phyloP scores from a whole-genome alignment of 2,797 vertebrate genomes.

The Hemibagrus guttatus region DNA sequence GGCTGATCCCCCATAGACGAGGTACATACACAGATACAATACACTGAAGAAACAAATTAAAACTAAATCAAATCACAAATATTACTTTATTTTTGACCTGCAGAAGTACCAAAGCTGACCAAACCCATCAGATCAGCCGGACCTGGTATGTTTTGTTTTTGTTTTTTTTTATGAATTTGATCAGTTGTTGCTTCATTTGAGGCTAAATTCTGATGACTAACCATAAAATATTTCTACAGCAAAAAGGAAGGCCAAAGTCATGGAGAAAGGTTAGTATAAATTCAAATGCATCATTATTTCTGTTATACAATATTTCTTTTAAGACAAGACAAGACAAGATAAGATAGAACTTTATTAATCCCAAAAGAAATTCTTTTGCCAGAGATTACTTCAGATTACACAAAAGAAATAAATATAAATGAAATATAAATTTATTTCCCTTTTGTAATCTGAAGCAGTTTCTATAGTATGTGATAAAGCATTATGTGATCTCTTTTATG shows the following conservation, averaged over 20 bases:
- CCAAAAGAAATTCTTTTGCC: too few species aligned
- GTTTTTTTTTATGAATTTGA: neutral
- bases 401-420: too few species aligned
- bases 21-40: neutral
- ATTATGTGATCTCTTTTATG: neutral
- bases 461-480: too few species aligned
- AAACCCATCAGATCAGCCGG: constrained; percentile 1
- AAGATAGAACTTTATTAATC: too few species aligned
- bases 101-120: constrained; percentile 28
- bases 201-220: constrained; percentile 1
- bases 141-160: neutral
- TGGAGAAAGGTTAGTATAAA: constrained; percentile 26
- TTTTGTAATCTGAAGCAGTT: too few species aligned
- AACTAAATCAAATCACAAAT: neutral
- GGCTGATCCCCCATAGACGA: constrained; percentile 28
- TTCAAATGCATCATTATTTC: neutral
- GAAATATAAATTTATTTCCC: too few species aligned
- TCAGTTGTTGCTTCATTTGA: neutral
- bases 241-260: neutral
- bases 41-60: neutral
- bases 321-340: too few species aligned
- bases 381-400: too few species aligned
- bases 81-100: neutral
- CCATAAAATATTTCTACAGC: constrained; percentile 5
- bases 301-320: neutral